Evolutionary conservation across 2,113 vertebrate genomes (phyloP).

Genomic region (Semicossyphus pulcher): DNA sequence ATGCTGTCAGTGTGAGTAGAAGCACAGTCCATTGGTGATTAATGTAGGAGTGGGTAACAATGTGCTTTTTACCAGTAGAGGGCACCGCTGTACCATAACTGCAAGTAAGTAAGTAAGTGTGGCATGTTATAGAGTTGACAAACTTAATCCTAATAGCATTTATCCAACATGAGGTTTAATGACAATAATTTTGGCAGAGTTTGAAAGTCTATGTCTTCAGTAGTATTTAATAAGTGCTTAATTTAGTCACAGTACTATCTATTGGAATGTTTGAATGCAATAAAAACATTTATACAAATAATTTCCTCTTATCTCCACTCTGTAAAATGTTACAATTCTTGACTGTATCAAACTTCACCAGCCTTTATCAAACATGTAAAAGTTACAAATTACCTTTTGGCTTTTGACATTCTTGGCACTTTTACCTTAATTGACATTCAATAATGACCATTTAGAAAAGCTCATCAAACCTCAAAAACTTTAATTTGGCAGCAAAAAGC

Average conservation of each 20-base stretch:
- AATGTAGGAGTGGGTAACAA: neutral
- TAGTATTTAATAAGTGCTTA: constrained; percentile 75
- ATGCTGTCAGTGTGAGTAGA: constrained; percentile 28
- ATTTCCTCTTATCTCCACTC: constrained; percentile 40
- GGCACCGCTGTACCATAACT: constrained; percentile 45
- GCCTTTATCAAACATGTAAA: constrained; percentile 73
- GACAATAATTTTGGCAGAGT: constrained; percentile 17
- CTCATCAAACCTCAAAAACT: constrained; percentile 33
- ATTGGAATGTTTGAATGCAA: constrained; percentile 71
- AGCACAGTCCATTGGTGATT: constrained; percentile 24
- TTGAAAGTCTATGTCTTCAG: constrained; percentile 61
- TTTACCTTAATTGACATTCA: constrained; percentile 58
- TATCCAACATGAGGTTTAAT: constrained; percentile 25
- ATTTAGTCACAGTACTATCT: constrained; percentile 71
- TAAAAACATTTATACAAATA: constrained; percentile 75
- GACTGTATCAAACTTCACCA: constrained; percentile 55
- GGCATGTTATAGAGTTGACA: constrained; percentile 21
- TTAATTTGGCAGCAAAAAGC: constrained; percentile 54
- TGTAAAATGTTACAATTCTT: constrained; percentile 45
- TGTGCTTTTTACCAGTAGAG: constrained; percentile 63
- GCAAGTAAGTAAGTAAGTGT: constrained; percentile 1
- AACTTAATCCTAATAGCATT: constrained; percentile 3
- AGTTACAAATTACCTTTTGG: constrained; percentile 77
- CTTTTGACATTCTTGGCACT: constrained; percentile 79
- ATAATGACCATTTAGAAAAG: constrained; percentile 50